Percentiles rank a stretch among this genome's conserved stretches.
Conservation (phyloP, 2,888 invertebrate genomes). For the Trypoxylon attenuatum region DNA sequence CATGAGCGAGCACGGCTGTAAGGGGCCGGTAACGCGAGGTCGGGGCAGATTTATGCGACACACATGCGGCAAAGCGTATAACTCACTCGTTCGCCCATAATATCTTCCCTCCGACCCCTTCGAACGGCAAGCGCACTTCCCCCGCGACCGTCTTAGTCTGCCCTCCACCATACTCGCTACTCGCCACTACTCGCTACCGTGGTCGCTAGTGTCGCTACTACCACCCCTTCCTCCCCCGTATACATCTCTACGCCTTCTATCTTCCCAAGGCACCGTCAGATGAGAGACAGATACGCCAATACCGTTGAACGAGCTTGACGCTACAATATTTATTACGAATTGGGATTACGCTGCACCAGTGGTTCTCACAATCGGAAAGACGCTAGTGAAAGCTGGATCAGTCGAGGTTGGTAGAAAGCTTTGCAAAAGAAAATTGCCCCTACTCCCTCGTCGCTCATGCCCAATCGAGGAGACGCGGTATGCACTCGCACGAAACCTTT, state of each 20-base stretch:
- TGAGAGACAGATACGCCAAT: slow-evolving; percentile 67
- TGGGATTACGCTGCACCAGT: slow-evolving; percentile 65
- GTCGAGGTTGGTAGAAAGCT: no score
- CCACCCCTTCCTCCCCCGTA: no score
- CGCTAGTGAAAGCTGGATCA: no score
- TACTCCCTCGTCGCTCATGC: no score
- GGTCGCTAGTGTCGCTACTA: no score
- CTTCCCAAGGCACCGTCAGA: slow-evolving; percentile 58
- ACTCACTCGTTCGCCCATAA: slow-evolving; percentile 74
- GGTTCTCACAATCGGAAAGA: slow-evolving; percentile 39
- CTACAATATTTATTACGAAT: slow-evolving; percentile 70
- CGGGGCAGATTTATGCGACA: slow-evolving; percentile 74
- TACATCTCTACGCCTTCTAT: slow-evolving; percentile 51
- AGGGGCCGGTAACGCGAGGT: slow-evolving; percentile 59
- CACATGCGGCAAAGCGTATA: slow-evolving; percentile 73
- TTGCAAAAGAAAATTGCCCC: no score
- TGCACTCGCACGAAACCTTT: no score
- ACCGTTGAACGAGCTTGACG: slow-evolving; percentile 53
- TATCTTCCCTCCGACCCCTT: slow-evolving; percentile 63
- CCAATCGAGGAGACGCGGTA: no score
- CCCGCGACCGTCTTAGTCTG: slow-evolving; percentile 41
- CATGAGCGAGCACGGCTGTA: neutral
- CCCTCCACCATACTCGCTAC: no score
- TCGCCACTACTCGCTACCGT: no score
- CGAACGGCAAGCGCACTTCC: slow-evolving; percentile 74